Conservation (phyloP, 92 coral and sea anemone genomes). For the Plumapathes pennacea region DNA sequence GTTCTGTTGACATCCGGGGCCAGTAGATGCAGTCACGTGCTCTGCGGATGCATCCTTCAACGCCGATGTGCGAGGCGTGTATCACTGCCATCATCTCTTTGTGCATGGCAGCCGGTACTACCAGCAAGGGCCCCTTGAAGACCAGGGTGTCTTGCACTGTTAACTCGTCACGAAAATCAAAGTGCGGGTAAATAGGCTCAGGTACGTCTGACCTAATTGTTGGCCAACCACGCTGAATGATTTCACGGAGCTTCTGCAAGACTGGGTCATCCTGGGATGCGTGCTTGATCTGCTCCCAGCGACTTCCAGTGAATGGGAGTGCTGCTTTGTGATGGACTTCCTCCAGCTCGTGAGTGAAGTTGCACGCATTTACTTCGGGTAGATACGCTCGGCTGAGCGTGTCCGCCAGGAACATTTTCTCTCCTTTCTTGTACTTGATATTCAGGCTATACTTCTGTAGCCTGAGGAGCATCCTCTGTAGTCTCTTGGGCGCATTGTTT, state of each 20-base stretch:
- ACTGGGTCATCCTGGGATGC: conserved; percentile 54
- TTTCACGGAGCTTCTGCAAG: conserved; percentile 33
- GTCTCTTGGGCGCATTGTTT: conserved; percentile 20
- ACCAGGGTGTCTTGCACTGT: conserved; percentile 44
- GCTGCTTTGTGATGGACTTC: conserved; percentile 15
- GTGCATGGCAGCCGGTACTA: conserved; percentile 35
- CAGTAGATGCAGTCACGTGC: conserved; percentile 50
- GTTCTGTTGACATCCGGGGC: conserved; percentile 54
- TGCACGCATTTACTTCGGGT: conserved; percentile 11
- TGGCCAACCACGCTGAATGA: conserved; percentile 54
- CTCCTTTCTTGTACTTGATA: conserved; percentile 16
- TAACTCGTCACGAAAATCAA: conserved; percentile 42
- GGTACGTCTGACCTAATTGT: conserved; percentile 37
- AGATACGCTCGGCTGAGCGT: conserved; percentile 23
- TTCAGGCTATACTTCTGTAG: conserved; percentile 26
- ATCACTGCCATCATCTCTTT: conserved; percentile 20
- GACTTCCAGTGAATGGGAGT: conserved; percentile 22
- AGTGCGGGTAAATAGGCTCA: conserved; percentile 28
- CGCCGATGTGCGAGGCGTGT: conserved; percentile 55
- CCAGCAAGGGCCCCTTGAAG: conserved; percentile 48
- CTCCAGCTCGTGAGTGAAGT: conserved; percentile 37
- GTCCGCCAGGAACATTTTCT: conserved; percentile 8
- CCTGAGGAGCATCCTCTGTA: conserved; percentile 38
- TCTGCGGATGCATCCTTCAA: conserved; percentile 34
- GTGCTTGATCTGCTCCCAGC: conserved; percentile 25